These are phyloP conservation scores for Setipinna tenuifilis DNA, from an alignment of 2,797 vertebrate species.

Conservation along the genomic window DNA sequence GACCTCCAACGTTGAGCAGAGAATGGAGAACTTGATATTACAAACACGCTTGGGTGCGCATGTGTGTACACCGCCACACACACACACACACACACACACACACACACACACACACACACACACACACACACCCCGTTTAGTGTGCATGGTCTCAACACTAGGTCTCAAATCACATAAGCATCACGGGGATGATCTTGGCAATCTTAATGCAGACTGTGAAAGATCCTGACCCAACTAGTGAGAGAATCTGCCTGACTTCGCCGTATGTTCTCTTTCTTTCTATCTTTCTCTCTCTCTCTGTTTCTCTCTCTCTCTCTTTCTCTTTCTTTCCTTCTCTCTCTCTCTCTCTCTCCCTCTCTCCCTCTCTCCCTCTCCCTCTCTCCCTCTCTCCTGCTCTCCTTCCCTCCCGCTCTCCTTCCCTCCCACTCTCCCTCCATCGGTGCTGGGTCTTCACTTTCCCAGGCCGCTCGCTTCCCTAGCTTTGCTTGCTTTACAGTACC, in stretches of 20 bases:
- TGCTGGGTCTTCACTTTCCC: not conserved
- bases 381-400: not conserved
- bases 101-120: conserved; percentile 1
- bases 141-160: not conserved
- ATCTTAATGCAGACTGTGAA: not conserved
- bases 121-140: not conserved
- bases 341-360: not conserved
- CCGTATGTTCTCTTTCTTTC: not conserved
- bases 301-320: not conserved
- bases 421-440: not conserved
- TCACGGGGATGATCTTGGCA: not conserved
- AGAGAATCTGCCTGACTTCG: not conserved
- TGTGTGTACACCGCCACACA: not conserved
- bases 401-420: not conserved
- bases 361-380: not conserved
- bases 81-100: not conserved
- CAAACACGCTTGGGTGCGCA: not conserved
- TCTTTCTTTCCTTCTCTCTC: not conserved
- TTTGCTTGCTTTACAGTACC: not conserved
- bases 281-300: not conserved
- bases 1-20: not conserved
- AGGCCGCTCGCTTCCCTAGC: too few species aligned
- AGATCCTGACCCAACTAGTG: not conserved
- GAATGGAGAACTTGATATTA: not conserved
- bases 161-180: not conserved